Base-by-base conservation (phyloP, 2,797 vertebrate genomes). In the Chrysocyon brachyurus region DNA sequence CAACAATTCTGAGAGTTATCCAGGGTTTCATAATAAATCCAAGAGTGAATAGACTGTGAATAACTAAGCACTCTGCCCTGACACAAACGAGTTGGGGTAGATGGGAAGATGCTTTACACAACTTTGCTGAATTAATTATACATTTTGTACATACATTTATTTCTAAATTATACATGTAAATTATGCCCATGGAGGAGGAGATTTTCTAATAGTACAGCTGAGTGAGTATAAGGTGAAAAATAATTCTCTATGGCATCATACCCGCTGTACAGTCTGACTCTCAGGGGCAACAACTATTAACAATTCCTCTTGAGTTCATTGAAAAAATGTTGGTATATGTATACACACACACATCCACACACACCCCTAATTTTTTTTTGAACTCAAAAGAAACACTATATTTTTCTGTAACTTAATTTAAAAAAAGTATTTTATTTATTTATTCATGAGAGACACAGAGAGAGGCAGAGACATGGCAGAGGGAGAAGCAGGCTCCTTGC, bases 131-230 rank as follows among this genome's bases (percentile, higher is more conserved):
- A 68, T 72, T 81, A 66, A 77, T 93, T 46, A 63, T 16, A 31
- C 40, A 70, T 63, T 92, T 91, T 72, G 28, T 66, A 83, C 54
- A 89, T 73, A 72, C 70, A 89, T 86, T 57, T 66, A 57, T 63
- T 72, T 91, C 92, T 52, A 33, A 79, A 90, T 64, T 86, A 64
- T 73, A 91, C 82, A 49, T 75, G 22, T 92, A 81, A 96, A 61
- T 90, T 87, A 52, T 61, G 12, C 17, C 73, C 24, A n/a, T 14
- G 28, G 31, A 19, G 68, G 12, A 85, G 46, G 73, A 78, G 72
- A 52, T 75, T 73, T 94, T 78, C 75, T 81, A 68, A 79, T 36
- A 81, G 1, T 36, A 31, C 10, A 59, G 52, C 49, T 89, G 16
- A 52, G 59, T 85, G 12, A 83, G 8, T 46, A 11, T 49, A 52